Conservation (phyloP, 2,888 invertebrate genomes). For the Schizotus pectinicornis region DNA sequence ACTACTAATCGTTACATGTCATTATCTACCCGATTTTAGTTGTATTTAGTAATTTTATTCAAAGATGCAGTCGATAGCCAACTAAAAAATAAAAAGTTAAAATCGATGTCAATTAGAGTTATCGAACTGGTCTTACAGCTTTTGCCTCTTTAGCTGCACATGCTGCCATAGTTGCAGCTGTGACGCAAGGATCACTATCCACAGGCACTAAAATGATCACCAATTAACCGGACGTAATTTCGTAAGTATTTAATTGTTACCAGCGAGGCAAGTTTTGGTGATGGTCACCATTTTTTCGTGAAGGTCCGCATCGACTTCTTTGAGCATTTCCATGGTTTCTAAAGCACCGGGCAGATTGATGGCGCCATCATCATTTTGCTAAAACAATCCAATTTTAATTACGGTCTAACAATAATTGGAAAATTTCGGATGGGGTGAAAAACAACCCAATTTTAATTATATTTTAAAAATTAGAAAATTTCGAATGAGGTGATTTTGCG, state of each 20-base stretch:
- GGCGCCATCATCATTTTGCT: slow-evolving; percentile 33
- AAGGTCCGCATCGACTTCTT: slow-evolving; percentile 25
- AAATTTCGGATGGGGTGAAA: too few relatives aligned
- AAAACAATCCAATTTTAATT: background rate
- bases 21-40: too few relatives aligned
- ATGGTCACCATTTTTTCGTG: slow-evolving; percentile 26
- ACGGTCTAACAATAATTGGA: background rate
- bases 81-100: too few relatives aligned
- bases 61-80: too few relatives aligned
- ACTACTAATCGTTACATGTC: too few relatives aligned
- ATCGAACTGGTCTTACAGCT: slow-evolving; percentile 1
- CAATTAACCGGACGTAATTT: slow-evolving; percentile 1
- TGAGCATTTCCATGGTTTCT: slow-evolving; percentile 16
- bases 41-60: too few relatives aligned
- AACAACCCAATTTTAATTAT: too few relatives aligned
- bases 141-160: slow-evolving; percentile 22
- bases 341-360: slow-evolving; percentile 22
- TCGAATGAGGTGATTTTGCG: too few relatives aligned
- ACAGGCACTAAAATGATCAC: slow-evolving; percentile 19
- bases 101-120: too few relatives aligned
- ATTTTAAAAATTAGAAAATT: too few relatives aligned
- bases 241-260: slow-evolving; percentile 5
- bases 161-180: slow-evolving; percentile 14
- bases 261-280: slow-evolving; percentile 22
- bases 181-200: slow-evolving; percentile 25